phyloP scores from a whole-genome alignment of 2,888 invertebrate species.

The Polydrusus pterygomalis region DNA sequence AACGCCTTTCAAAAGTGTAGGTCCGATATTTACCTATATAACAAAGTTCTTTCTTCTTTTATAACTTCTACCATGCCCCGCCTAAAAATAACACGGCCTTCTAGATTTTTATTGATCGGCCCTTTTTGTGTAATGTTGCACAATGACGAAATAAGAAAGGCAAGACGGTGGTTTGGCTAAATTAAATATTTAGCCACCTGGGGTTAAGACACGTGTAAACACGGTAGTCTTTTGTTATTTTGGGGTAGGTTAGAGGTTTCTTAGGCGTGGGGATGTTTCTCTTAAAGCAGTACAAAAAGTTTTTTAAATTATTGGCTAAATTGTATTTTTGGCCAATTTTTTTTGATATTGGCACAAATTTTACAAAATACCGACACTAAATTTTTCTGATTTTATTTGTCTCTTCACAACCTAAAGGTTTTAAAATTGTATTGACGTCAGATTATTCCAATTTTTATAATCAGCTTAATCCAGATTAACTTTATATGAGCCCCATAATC shows the following conservation, averaged over 20 bases:
- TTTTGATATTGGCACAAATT: no score
- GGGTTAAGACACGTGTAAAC: slow-evolving; percentile 54
- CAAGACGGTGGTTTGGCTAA: slow-evolving; percentile 36
- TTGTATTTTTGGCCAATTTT: no score
- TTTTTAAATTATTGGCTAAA: no score
- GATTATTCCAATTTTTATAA: no score
- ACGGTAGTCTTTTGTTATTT: slow-evolving; percentile 53
- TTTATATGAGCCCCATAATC: slow-evolving; percentile 25
- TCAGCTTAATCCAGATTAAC: not conserved
- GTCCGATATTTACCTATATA: slow-evolving; percentile 19
- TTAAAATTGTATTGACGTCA: no score
- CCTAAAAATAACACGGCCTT: slow-evolving; percentile 48
- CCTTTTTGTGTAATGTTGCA: slow-evolving; percentile 34
- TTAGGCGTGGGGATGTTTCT: no score
- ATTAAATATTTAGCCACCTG: slow-evolving; percentile 56
- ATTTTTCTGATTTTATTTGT: no score
- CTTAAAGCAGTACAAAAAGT: no score
- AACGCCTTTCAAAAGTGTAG: slow-evolving; percentile 10
- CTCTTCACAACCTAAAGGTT: no score
- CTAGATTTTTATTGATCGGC: slow-evolving; percentile 44
- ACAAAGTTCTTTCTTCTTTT: slow-evolving; percentile 42
- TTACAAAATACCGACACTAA: no score
- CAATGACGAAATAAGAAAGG: slow-evolving; percentile 37
- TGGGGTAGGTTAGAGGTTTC: slow-evolving; percentile 13
- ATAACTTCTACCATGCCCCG: slow-evolving; percentile 36